A percentile compares a stretch with the other conserved stretches of the same genome.
Conservation (phyloP, 2,113 vertebrate species). For the Scalopus aquaticus region DNA sequence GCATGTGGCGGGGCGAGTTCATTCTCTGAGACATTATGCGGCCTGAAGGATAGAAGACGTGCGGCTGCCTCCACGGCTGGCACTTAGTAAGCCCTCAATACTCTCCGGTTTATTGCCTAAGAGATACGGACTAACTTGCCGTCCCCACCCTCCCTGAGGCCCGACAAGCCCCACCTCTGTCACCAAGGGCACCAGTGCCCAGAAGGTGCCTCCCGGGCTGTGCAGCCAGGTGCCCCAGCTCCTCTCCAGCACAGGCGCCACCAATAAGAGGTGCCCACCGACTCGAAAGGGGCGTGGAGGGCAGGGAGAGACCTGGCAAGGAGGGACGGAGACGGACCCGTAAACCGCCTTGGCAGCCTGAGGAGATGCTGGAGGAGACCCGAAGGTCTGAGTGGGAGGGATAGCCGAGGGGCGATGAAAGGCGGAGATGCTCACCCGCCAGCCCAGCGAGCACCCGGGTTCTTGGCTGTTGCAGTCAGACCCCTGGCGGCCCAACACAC, state of each 20-base stretch:
- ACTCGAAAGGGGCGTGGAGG: not conserved
- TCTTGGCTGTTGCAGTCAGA: not conserved
- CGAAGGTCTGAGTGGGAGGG: not conserved
- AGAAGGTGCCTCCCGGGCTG: not conserved
- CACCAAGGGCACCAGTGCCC: not conserved
- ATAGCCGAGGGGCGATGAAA: not conserved
- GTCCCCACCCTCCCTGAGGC: not conserved
- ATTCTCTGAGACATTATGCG: not conserved
- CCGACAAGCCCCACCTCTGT: not conserved
- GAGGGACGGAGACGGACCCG: not conserved
- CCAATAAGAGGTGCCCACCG: not conserved
- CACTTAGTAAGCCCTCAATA: not conserved
- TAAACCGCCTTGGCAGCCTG: not conserved
- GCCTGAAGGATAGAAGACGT: not conserved
- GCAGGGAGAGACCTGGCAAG: not conserved
- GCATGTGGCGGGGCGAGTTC: not conserved
- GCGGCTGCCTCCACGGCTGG: not conserved
- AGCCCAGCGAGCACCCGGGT: not conserved
- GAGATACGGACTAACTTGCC: not conserved
- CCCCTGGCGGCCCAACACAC: not conserved
- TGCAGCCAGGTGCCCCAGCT: not conserved
- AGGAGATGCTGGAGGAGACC: not conserved
- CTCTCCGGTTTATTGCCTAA: not conserved
- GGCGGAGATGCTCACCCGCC: too few relatives aligned
- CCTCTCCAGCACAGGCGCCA: fast-evolving